Percentiles rank a stretch among this genome's conserved stretches.
phyloP scores from a whole-genome alignment of 2,797 vertebrate genomes.

The Prionace glauca region DNA sequence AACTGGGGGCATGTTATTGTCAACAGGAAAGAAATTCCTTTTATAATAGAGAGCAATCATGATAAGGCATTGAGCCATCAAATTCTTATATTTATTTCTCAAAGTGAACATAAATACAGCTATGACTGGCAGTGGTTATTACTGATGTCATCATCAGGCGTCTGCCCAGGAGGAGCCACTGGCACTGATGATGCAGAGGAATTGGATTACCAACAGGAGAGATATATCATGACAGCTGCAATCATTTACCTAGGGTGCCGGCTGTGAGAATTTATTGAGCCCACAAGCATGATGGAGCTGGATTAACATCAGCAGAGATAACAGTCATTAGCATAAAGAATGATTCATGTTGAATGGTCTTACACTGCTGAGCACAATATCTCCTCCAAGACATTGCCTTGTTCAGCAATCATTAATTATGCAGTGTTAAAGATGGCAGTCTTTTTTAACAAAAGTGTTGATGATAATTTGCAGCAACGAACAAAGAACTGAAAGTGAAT shows the following conservation, averaged over 20 bases:
- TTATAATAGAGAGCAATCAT: background rate
- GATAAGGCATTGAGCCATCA: background rate
- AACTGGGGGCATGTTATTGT: background rate
- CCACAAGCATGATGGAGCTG: background rate
- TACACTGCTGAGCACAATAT: background rate
- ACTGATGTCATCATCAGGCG: background rate
- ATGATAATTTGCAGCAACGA: background rate
- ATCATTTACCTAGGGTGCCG: background rate
- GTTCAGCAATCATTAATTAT: background rate
- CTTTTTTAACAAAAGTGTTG: background rate
- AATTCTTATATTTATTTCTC: background rate
- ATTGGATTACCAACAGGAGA: conserved; percentile 12
- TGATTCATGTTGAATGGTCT: background rate
- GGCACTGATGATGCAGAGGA: background rate
- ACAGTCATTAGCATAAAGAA: conserved; percentile 17
- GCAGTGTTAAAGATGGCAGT: background rate
- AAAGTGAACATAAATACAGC: background rate
- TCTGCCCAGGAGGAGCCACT: background rate
- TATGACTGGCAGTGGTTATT: background rate
- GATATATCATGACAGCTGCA: background rate
- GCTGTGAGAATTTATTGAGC: conserved; percentile 12
- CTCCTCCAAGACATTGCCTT: conserved; percentile 5
- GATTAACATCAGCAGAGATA: conserved; percentile 3
- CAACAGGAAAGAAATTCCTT: background rate
- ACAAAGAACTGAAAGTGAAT: background rate